A percentile compares a stretch with the other conserved stretches of the same genome.
phyloP scores from a whole-genome alignment of 1,140 invertebrate genomes.

The Dolichoris vasculosae region DNA sequence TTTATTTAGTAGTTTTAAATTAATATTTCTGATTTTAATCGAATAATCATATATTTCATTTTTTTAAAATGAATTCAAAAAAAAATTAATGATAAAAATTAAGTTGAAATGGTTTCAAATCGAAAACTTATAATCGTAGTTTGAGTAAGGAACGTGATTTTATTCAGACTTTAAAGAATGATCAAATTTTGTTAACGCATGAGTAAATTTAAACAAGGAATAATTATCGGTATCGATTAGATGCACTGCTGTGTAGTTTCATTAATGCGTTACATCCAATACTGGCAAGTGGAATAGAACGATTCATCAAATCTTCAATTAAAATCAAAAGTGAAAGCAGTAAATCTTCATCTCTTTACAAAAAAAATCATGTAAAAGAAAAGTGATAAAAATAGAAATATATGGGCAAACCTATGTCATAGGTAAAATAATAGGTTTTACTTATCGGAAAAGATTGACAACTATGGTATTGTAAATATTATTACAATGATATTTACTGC shows the following conservation, averaged over 20 bases:
- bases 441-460: not conserved
- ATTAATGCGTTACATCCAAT: not conserved
- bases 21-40: too few species aligned
- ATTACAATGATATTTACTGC: not conserved
- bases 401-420: not conserved
- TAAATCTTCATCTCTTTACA: not conserved
- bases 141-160: too few species aligned
- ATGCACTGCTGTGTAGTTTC: not conserved
- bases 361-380: not conserved
- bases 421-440: not conserved
- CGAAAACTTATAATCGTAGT: too few species aligned
- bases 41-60: too few species aligned
- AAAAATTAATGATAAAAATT: too few species aligned
- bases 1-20: too few species aligned
- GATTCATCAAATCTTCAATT: conserved; percentile 29
- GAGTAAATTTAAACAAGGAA: conserved; percentile 9
- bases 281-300: not conserved
- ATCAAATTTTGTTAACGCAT: not conserved
- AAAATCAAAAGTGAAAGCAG: conserved; percentile 23
- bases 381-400: not conserved
- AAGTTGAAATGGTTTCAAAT: too few species aligned
- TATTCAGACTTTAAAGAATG: not conserved
- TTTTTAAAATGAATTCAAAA: too few species aligned
- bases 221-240: not conserved
- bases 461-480: not conserved